phyloP scores from a whole-genome alignment of 2,888 invertebrate species.

The Coremacera marginata region DNA sequence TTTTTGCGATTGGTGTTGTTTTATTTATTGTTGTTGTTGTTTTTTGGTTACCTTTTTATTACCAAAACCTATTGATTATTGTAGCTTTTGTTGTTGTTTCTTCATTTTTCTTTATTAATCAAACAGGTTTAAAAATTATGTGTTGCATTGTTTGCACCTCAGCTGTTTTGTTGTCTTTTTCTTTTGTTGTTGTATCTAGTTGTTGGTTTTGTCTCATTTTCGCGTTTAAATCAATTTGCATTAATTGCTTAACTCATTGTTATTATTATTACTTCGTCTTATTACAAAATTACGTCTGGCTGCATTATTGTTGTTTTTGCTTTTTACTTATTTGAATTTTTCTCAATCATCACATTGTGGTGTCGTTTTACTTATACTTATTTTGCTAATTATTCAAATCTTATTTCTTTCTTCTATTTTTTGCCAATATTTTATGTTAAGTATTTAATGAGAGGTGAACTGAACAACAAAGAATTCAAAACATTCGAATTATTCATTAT shows the following conservation, averaged over 20 bases:
- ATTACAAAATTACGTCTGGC: neutral
- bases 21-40: neutral
- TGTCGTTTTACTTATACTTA: neutral
- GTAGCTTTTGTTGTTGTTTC: neutral
- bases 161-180: neutral
- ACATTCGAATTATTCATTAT: no score
- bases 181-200: neutral
- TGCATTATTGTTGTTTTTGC: neutral
- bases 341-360: neutral
- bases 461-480: no score
- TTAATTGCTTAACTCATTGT: neutral
- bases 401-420: neutral
- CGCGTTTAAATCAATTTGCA: neutral
- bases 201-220: neutral
- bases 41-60: neutral
- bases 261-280: conserved; percentile 2
- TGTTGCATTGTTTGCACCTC: neutral
- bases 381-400: neutral
- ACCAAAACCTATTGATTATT: neutral
- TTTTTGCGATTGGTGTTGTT: neutral
- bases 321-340: neutral
- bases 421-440: neutral
- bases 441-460: no score
- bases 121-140: neutral
- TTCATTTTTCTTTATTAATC: neutral